Percentiles rank a stretch among this genome's conserved stretches.
Conservation (phyloP, 2,888 invertebrate species). For the Pseudanteris insignis region DNA sequence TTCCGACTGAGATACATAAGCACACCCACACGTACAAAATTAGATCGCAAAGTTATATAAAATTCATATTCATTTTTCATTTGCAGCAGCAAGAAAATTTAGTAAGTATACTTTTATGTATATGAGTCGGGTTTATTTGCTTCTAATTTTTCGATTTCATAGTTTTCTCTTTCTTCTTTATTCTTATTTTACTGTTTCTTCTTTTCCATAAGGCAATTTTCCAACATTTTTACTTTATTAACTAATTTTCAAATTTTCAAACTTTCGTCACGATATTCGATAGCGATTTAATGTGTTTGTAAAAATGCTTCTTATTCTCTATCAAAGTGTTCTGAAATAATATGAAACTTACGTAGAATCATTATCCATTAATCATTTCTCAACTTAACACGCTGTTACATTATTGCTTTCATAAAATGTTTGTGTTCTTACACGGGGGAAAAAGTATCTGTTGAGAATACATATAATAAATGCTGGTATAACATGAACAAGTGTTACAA, state of each 20-base stretch:
- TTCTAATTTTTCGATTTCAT: slow-evolving; percentile 24
- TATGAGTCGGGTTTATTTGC: slow-evolving; percentile 34
- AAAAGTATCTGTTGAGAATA: too few species aligned
- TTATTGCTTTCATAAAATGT: too few species aligned
- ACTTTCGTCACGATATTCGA: too few species aligned
- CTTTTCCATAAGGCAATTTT: too few species aligned
- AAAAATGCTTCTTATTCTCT: too few species aligned
- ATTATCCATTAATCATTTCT: slow-evolving; percentile 19
- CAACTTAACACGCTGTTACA: slow-evolving; percentile 8
- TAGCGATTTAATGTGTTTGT: too few species aligned
- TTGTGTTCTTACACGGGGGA: too few species aligned
- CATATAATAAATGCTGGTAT: too few species aligned
- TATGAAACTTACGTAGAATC: slow-evolving; percentile 15
- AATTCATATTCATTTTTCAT: slow-evolving; percentile 60
- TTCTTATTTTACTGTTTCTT: slow-evolving; percentile 6
- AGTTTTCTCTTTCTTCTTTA: slow-evolving; percentile 10
- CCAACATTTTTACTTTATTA: not conserved
- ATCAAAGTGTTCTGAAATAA: too few species aligned
- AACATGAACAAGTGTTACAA: too few species aligned
- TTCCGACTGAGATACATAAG: too few species aligned
- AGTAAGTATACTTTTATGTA: slow-evolving; percentile 70
- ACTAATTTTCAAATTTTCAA: too few species aligned
- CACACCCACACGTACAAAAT: slow-evolving; percentile 4
- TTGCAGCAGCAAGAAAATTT: slow-evolving; percentile 75
- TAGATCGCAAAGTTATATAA: slow-evolving; percentile 11